Evolutionary conservation across 1,140 invertebrate species (phyloP), one percentile per base, ranked within the genome.

Genomic region (Aphaenogaster floridana): DNA sequence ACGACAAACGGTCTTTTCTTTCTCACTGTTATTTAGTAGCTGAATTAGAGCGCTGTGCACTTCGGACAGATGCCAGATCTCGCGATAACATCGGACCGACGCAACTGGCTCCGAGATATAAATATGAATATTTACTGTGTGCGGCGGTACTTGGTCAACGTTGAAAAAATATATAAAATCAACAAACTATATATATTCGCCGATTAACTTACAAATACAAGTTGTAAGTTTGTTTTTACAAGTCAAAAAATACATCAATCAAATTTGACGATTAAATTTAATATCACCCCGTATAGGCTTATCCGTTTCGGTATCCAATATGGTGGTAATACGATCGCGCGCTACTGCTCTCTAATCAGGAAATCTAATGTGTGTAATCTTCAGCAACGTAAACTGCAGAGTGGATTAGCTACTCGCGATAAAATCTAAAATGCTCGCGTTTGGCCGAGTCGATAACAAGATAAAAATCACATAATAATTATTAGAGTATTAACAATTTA

Each of bases 31-130:
- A 89, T 87, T 91, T 86, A 63, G 54, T 86, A 86, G 79, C 61
- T 66, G 78, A 88, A 79, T 89, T 84, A 88, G 54, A 89, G 69
- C 80, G 87, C 50, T 86, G 88, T 52, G 86, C 88, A 89, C 63
- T 91, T 88, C 45, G 74, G 45, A 83, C 92, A 94, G 93, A 94
- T 94, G 92, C 86, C 68, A 90, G 93, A 94, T 94, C 72, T 52
- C 59, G 45, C 78, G 93, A 94, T 94, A 94, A 92, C 61, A 42
- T 8, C 28, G 21, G 4, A 17, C 36, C 21, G 42, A 54, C 48
- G 77, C 45, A 80, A 88, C 69, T 54, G 63, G 84, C 81, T 50
- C 36, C 2, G n/a, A 4, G 15, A 50, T 61, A 63, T 63, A 34
- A 57, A 36, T 84, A 84, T 61, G 52, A 61, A 76, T 74, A 84